Conservation (phyloP, 2,888 invertebrate species). For the Chalcis sispes region DNA sequence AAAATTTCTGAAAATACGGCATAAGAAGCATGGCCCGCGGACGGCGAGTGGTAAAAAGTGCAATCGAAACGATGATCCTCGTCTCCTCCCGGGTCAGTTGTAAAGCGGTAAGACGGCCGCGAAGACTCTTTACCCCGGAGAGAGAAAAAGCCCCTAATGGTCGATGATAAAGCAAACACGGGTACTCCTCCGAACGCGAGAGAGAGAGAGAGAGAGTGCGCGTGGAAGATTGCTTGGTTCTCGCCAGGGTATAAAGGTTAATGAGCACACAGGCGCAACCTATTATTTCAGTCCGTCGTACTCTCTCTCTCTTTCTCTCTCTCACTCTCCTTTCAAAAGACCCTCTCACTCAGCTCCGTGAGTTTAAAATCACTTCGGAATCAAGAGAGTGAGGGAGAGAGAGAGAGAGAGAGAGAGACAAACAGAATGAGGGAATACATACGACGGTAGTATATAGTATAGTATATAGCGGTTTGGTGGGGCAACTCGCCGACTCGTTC, state of each 20-base stretch:
- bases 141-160: conserved; percentile 34
- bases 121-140: background rate
- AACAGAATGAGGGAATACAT: too few species aligned
- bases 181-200: background rate
- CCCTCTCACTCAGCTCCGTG: too few species aligned
- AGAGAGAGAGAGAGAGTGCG: conserved; percentile 52
- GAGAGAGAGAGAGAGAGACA: background rate
- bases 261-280: conserved; percentile 76
- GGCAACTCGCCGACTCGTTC: conserved; percentile 52
- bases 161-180: conserved; percentile 53
- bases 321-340: conserved; percentile 41
- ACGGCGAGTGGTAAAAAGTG: too few species aligned
- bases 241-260: conserved; percentile 75
- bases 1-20: conserved; percentile 27
- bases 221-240: conserved; percentile 71
- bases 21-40: background rate
- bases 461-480: too few species aligned
- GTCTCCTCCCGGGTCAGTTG: conserved; percentile 31
- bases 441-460: too few species aligned
- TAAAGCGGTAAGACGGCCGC: background rate
- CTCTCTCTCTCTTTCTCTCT: conserved; percentile 47
- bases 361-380: too few species aligned
- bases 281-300: conserved; percentile 74
- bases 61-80: too few species aligned
- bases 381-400: background rate